Evolutionary conservation across 2,113 vertebrate species (phyloP).

Genomic region (Microcebus murinus): DNA sequence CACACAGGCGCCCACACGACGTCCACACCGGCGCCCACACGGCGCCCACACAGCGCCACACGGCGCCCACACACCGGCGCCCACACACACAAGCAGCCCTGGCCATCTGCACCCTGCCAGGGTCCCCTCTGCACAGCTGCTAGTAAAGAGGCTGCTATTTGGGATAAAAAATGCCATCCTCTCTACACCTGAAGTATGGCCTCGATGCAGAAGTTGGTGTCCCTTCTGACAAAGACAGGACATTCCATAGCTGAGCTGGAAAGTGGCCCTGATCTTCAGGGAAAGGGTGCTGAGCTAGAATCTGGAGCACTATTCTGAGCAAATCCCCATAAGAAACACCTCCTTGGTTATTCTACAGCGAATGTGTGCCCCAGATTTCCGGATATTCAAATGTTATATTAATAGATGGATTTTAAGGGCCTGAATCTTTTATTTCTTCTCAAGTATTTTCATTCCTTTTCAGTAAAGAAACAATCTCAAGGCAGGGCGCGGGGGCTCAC

Average conservation of each 20-base stretch:
- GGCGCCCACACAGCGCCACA: too few species aligned
- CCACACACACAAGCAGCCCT: not conserved
- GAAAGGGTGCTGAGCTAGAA: not conserved
- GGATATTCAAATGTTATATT: not conserved
- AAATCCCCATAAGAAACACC: not conserved
- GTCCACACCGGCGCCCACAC: too few species aligned
- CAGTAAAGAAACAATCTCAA: not conserved
- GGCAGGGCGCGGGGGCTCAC: too few species aligned
- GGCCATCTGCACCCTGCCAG: fast-evolving
- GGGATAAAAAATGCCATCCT: not conserved
- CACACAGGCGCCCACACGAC: too few species aligned
- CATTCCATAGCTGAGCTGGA: not conserved
- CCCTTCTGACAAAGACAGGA: not conserved
- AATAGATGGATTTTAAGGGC: not conserved
- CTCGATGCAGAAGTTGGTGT: not conserved
- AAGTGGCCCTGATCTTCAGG: not conserved
- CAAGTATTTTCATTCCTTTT: not conserved
- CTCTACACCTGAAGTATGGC: not conserved
- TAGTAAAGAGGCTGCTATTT: not conserved
- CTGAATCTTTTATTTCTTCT: not conserved
- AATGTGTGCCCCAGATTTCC: not conserved
- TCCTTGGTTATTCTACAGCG: not conserved
- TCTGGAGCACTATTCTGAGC: not conserved
- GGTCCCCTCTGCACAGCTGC: too few species aligned
- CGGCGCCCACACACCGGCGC: too few species aligned